Evolutionary conservation across 2,113 vertebrate genomes (phyloP).

Genomic region (Xiphophorus hellerii): DNA sequence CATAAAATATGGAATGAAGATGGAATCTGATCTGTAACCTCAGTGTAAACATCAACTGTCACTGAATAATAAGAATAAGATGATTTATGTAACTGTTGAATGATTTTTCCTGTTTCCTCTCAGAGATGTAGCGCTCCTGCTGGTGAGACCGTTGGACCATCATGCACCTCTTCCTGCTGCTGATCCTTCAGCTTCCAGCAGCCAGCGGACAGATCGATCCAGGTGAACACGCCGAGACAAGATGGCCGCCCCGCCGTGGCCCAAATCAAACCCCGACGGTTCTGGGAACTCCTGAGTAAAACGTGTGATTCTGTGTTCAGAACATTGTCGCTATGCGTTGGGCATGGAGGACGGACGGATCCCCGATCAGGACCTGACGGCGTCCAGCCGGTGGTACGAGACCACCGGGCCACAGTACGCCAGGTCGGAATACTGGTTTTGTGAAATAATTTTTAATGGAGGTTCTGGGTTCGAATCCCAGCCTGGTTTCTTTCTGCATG

Average conservation of each 20-base stretch:
- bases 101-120: conserved; percentile 36
- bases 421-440: conserved; percentile 70
- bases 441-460: no score
- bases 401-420: conserved; percentile 88
- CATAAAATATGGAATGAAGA: no score
- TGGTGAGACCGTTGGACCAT: conserved; percentile 79
- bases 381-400: conserved; percentile 90
- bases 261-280: no score
- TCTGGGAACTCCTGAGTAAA: no score
- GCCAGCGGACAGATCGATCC: conserved; percentile 85
- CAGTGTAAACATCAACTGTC: no score
- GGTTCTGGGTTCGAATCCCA: not conserved
- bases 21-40: no score
- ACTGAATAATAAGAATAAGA: no score
- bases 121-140: conserved; percentile 87
- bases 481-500: not conserved
- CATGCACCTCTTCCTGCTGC: conserved; percentile 90
- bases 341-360: conserved; percentile 91
- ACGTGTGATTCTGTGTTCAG: conserved; percentile 65
- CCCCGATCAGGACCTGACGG: conserved; percentile 86
- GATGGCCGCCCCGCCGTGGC: no score
- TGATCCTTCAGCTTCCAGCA: conserved; percentile 81
- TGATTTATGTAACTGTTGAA: no score
- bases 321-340: conserved; percentile 86
- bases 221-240: conserved; percentile 62